phyloP scores from a whole-genome alignment of 2,113 vertebrate species.

The Calidris pygmaea region DNA sequence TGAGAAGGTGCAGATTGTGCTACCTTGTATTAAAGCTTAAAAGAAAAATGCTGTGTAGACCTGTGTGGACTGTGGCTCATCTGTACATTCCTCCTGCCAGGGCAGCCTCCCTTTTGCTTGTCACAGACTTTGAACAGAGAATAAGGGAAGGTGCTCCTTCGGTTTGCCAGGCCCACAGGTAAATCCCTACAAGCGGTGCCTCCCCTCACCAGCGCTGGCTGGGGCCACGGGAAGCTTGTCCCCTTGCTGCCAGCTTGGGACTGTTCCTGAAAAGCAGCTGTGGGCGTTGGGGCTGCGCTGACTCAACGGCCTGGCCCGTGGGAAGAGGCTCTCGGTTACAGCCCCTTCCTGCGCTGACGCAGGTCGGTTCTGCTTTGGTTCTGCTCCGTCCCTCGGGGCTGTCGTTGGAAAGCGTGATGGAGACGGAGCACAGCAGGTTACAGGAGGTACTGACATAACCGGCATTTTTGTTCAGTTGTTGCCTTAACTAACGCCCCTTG shows the following conservation, averaged over 20 bases:
- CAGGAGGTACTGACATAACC: not conserved
- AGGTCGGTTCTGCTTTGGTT: not conserved
- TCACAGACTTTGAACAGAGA: not conserved
- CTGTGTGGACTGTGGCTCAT: conserved; percentile 6
- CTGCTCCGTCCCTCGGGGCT: not conserved
- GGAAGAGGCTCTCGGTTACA: not conserved
- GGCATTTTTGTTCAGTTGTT: not conserved
- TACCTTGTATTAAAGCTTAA: conserved; percentile 62
- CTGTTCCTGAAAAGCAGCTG: conserved; percentile 17
- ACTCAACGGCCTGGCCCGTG: not conserved
- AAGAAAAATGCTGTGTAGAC: conserved; percentile 7
- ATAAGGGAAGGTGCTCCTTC: not conserved
- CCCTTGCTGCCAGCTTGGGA: not conserved
- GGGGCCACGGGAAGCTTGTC: not conserved
- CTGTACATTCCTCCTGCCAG: not conserved
- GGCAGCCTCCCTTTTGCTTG: not conserved
- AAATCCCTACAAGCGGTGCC: not conserved
- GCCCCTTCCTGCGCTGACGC: not conserved
- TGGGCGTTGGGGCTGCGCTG: not conserved
- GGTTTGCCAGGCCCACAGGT: not conserved
- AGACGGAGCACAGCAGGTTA: not conserved
- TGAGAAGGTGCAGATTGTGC: conserved; percentile 48
- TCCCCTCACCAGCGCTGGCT: not conserved
- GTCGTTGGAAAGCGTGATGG: not conserved
- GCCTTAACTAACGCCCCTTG: not conserved